phyloP scores from a whole-genome alignment of 2,797 vertebrate genomes.

The Arnoldichthys spilopterus region DNA sequence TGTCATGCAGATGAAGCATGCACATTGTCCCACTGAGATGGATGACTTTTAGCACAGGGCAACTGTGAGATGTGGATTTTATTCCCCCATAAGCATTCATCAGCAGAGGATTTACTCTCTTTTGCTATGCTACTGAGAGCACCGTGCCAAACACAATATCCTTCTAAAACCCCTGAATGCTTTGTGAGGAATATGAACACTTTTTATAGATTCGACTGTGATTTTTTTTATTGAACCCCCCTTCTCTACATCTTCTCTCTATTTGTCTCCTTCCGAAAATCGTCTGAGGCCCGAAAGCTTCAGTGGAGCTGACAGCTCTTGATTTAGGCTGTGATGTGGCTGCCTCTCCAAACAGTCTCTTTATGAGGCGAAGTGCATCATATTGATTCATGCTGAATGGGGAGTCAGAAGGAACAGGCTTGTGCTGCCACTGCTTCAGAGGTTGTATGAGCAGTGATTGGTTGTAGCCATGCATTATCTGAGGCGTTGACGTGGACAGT shows the following conservation, averaged over 20 bases:
- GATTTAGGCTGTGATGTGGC: slow-evolving; percentile 74
- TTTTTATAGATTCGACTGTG: slow-evolving; percentile 45
- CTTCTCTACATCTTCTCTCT: slow-evolving; percentile 50
- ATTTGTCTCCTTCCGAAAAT: slow-evolving; percentile 59
- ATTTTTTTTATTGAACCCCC: slow-evolving; percentile 42
- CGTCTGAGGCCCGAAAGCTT: slow-evolving; percentile 70
- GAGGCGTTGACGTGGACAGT: background rate
- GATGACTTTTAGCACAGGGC: slow-evolving; percentile 61
- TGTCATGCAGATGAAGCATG: slow-evolving; percentile 59
- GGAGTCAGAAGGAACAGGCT: slow-evolving; percentile 72
- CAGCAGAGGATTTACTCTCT: slow-evolving; percentile 51
- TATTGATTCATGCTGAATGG: slow-evolving; percentile 76
- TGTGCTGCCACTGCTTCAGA: slow-evolving; percentile 55
- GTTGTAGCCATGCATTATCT: background rate
- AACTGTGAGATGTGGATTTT: slow-evolving; percentile 64
- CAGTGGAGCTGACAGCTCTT: slow-evolving; percentile 63
- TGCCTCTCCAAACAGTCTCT: slow-evolving; percentile 72
- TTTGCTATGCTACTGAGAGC: slow-evolving; percentile 34
- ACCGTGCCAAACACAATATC: slow-evolving; percentile 38
- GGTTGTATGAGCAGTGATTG: slow-evolving; percentile 18
- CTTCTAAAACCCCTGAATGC: slow-evolving; percentile 41
- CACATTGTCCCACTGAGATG: slow-evolving; percentile 61
- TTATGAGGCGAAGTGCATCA: slow-evolving; percentile 68
- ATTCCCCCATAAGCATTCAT: slow-evolving; percentile 65
- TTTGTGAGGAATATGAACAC: slow-evolving; percentile 52